Percentiles rank a stretch among this genome's conserved stretches.
Evolutionary conservation across 1,140 invertebrate species (phyloP).

Genomic region (Diplogasteroides magnus): DNA sequence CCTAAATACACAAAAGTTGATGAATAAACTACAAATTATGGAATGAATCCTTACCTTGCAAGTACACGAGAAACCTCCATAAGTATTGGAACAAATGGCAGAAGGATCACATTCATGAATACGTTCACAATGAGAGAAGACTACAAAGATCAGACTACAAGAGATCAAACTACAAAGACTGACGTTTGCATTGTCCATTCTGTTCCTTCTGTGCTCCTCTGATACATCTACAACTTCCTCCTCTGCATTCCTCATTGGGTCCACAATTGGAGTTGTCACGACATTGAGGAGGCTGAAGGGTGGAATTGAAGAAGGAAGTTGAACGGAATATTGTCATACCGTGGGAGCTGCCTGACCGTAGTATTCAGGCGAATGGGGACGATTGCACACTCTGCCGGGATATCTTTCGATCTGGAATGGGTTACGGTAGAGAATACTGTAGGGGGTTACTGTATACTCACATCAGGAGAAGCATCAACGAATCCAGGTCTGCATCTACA

Average conservation of each 20-base stretch:
- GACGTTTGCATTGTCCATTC: slow-evolving; percentile 30
- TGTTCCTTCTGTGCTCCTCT: slow-evolving; percentile 24
- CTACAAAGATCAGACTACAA: not conserved
- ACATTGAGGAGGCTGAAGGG: slow-evolving; percentile 25
- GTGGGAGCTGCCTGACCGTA: slow-evolving; percentile 15
- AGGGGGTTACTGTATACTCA: slow-evolving; percentile 5
- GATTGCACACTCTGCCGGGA: slow-evolving; percentile 49
- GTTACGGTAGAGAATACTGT: not conserved
- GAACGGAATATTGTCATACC: not conserved
- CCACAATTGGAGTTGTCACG: slow-evolving; percentile 29
- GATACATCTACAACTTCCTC: slow-evolving; percentile 31
- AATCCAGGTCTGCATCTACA: slow-evolving; percentile 45
- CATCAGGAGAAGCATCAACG: slow-evolving; percentile 49
- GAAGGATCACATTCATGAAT: slow-evolving; percentile 49
- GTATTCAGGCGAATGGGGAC: slow-evolving; percentile 37
- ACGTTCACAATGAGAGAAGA: slow-evolving; percentile 8
- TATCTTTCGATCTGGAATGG: slow-evolving; percentile 33
- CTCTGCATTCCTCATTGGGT: slow-evolving; percentile 30
- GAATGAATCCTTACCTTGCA: slow-evolving; percentile 39
- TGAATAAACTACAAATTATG: too few relatives aligned
- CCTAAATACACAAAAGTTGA: too few relatives aligned
- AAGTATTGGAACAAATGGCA: slow-evolving; percentile 50
- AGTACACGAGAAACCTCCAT: slow-evolving; percentile 49
- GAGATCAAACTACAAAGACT: not conserved
- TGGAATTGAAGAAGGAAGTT: slow-evolving; percentile 22